Percentiles rank a stretch among this genome's conserved stretches.
These are phyloP conservation scores for Rhombomys opimus DNA, from an alignment of 2,113 vertebrate genomes.

Conservation along the genomic window DNA sequence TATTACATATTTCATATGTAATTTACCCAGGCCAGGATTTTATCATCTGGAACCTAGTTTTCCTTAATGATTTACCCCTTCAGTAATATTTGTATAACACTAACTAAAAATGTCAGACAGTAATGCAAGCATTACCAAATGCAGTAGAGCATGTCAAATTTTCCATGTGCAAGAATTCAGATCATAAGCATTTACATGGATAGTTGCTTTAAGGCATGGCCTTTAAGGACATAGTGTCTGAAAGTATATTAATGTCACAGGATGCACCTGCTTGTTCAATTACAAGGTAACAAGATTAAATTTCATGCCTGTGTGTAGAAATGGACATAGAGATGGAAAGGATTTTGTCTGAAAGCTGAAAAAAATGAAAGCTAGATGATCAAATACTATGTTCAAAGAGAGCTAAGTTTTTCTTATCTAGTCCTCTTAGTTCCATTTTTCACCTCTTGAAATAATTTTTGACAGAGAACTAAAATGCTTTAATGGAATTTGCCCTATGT, in stretches of 20 bases:
- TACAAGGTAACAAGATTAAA: not conserved
- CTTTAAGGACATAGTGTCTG: not conserved
- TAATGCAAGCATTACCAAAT: not conserved
- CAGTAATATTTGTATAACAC: not conserved
- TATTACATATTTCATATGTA: not conserved
- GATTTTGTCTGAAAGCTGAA: not conserved
- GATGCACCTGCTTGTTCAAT: not conserved
- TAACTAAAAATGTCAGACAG: not conserved
- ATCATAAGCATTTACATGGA: not conserved
- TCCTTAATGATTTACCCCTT: not conserved
- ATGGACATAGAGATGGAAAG: not conserved
- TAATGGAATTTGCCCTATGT: slow-evolving; percentile 21
- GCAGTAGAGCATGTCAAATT: not conserved
- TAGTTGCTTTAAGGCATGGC: not conserved
- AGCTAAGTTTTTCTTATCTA: not conserved
- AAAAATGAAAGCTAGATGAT: not conserved
- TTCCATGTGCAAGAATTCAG: not conserved
- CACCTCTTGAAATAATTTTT: not conserved
- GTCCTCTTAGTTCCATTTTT: slow-evolving; percentile 11
- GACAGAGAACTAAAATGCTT: not conserved
- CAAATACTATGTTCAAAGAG: not conserved
- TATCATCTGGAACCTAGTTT: not conserved
- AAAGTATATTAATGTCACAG: not conserved
- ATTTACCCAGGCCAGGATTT: not conserved
- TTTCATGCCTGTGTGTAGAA: not conserved